phyloP scores from a whole-genome alignment of 2,888 invertebrate genomes.

The Liodrosophila aerea region DNA sequence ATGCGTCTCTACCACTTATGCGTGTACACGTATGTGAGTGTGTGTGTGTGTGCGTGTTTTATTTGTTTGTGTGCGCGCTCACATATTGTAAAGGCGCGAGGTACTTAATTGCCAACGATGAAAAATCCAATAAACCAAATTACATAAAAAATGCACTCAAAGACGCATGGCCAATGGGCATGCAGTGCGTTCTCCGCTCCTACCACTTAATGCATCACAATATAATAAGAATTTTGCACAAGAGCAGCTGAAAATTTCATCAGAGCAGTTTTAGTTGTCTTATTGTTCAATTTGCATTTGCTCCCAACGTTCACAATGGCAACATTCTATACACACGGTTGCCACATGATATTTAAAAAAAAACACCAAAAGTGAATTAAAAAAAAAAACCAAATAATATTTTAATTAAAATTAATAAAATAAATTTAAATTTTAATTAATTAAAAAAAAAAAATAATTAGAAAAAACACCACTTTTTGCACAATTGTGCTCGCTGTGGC shows the following conservation, averaged over 20 bases:
- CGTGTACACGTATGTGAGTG: slow-evolving; percentile 1
- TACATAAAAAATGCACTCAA: slow-evolving; percentile 56
- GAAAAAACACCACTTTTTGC: no score
- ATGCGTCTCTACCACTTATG: slow-evolving; percentile 27
- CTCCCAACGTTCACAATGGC: slow-evolving; percentile 17
- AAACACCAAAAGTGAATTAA: no score
- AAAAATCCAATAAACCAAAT: slow-evolving; percentile 66
- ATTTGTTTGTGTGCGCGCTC: slow-evolving; percentile 51
- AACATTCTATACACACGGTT: slow-evolving; percentile 50
- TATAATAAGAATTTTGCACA: slow-evolving; percentile 48
- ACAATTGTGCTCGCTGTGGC: no score
- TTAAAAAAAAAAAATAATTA: no score
- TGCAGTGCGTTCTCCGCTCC: no score
- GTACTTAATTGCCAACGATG: slow-evolving; percentile 54
- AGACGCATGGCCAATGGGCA: no score
- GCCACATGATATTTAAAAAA: no score
- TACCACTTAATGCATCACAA: slow-evolving; percentile 17
- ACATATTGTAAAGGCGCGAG: slow-evolving; percentile 67
- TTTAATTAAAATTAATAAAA: no score
- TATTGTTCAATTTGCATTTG: slow-evolving; percentile 45
- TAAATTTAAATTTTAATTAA: no score
- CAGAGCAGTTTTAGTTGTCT: slow-evolving; percentile 39
- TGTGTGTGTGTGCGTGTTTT: slow-evolving; percentile 21
- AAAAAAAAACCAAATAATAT: no score
- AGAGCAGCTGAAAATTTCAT: slow-evolving; percentile 51